These are phyloP conservation scores for Phalacrocorax aristotelis DNA, from an alignment of 2,113 vertebrate species.

Conservation along the genomic window DNA sequence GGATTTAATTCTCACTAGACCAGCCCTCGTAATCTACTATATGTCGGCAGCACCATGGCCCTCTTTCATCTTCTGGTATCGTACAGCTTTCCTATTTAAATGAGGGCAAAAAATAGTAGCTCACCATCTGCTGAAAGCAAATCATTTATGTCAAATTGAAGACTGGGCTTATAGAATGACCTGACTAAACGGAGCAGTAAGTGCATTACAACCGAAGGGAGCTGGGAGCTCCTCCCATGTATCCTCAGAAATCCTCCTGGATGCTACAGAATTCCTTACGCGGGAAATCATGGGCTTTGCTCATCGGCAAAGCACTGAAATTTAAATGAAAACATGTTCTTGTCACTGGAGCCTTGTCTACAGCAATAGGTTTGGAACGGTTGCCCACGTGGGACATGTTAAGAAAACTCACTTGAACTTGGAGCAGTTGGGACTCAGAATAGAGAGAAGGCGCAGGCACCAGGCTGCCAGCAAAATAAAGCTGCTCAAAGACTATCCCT, in stretches of 20 bases:
- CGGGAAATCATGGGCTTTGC: not conserved
- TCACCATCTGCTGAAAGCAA: slow-evolving; percentile 66
- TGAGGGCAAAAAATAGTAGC: slow-evolving; percentile 58
- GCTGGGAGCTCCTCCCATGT: not conserved
- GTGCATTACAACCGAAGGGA: not conserved
- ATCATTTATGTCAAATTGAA: slow-evolving; percentile 48
- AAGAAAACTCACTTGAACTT: not conserved
- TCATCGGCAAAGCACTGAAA: not conserved
- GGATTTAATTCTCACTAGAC: slow-evolving; percentile 60
- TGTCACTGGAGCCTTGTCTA: not conserved
- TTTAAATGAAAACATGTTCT: not conserved
- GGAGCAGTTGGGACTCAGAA: not conserved
- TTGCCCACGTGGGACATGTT: not conserved
- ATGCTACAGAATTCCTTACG: not conserved
- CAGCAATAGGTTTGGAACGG: not conserved
- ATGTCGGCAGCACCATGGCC: not conserved
- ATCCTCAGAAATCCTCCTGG: slow-evolving; percentile 30
- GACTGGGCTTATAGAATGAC: slow-evolving; percentile 52
- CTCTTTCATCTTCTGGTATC: slow-evolving; percentile 31
- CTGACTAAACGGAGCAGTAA: slow-evolving; percentile 48
- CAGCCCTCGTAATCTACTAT: slow-evolving; percentile 53
- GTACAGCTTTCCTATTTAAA: slow-evolving; percentile 55
- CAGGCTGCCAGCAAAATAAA: not conserved
- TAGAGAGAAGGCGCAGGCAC: rapidly evolving
- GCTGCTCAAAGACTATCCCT: not conserved